These are phyloP conservation scores for Cynopterus brachyotis DNA, from an alignment of 2,113 vertebrate genomes.

Conservation along the genomic window DNA sequence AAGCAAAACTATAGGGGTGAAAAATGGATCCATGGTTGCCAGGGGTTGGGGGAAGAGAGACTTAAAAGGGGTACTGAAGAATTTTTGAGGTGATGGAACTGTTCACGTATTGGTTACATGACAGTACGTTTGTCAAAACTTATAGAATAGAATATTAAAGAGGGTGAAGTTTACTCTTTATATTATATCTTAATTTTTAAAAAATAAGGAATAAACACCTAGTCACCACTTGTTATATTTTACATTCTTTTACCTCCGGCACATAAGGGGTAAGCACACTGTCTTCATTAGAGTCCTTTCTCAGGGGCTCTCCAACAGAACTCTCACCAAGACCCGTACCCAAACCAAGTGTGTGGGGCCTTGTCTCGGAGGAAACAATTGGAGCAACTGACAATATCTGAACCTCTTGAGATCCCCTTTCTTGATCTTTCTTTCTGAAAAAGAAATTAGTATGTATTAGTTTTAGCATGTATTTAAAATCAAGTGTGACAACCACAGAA, in stretches of 20 bases:
- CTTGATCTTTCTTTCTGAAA: slow-evolving; percentile 76
- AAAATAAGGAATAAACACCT: not conserved
- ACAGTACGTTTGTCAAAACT: not conserved
- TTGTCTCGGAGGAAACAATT: slow-evolving; percentile 48
- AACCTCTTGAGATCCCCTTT: slow-evolving; percentile 28
- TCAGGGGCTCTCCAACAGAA: slow-evolving; percentile 15
- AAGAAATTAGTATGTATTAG: not conserved
- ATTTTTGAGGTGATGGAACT: not conserved
- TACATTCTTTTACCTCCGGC: slow-evolving; percentile 76
- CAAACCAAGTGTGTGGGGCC: not conserved
- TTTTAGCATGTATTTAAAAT: not conserved
- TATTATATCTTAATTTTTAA: not conserved
- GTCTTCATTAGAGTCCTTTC: not conserved
- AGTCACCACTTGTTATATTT: not conserved
- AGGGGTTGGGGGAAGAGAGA: not conserved
- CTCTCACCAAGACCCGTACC: not conserved
- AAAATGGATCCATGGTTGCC: not conserved
- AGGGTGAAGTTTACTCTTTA: not conserved
- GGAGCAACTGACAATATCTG: slow-evolving; percentile 37
- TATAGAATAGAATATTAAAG: not conserved
- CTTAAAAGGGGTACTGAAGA: not conserved
- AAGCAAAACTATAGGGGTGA: not conserved
- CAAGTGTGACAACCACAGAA: not conserved
- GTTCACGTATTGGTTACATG: not conserved
- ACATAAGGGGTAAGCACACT: slow-evolving; percentile 1